Conservation (phyloP, 2,888 invertebrate genomes). For the Idaea straminata region DNA sequence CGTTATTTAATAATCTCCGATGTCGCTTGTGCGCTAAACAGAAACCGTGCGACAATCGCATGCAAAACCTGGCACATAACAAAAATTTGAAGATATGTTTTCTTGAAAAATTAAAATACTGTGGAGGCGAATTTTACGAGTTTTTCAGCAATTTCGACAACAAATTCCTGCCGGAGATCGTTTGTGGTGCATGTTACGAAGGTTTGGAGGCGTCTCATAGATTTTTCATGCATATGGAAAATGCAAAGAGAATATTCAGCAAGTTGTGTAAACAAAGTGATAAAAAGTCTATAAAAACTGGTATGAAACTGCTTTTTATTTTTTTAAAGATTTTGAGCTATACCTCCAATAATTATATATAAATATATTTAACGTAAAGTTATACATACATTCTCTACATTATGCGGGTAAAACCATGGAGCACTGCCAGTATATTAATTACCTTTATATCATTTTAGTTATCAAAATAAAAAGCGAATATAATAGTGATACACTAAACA, state of each 20-base stretch:
- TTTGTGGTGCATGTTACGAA: conserved; percentile 22
- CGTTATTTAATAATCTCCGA: neutral
- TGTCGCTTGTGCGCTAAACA: neutral
- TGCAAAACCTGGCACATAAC: neutral
- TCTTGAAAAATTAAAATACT: neutral
- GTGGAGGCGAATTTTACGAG: neutral
- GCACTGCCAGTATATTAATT: neutral
- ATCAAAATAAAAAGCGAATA: neutral
- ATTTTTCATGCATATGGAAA: conserved; percentile 22
- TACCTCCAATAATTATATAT: neutral
- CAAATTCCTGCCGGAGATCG: conserved; percentile 21
- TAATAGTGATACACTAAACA: neutral
- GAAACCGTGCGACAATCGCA: neutral
- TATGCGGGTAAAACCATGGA: no score
- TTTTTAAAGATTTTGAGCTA: no score
- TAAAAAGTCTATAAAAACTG: neutral
- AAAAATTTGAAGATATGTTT: neutral
- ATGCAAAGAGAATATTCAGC: conserved; percentile 12
- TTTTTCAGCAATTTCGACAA: conserved; percentile 17
- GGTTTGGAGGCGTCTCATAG: conserved; percentile 17
- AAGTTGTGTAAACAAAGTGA: conserved; percentile 11
- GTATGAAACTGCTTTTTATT: no score
- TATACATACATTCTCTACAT: no score
- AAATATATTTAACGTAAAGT: neutral
- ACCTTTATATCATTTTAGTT: neutral